These are phyloP conservation scores for Tetranychus cinnabarinus DNA, from an alignment of 1,140 invertebrate genomes.

Conservation along the genomic window DNA sequence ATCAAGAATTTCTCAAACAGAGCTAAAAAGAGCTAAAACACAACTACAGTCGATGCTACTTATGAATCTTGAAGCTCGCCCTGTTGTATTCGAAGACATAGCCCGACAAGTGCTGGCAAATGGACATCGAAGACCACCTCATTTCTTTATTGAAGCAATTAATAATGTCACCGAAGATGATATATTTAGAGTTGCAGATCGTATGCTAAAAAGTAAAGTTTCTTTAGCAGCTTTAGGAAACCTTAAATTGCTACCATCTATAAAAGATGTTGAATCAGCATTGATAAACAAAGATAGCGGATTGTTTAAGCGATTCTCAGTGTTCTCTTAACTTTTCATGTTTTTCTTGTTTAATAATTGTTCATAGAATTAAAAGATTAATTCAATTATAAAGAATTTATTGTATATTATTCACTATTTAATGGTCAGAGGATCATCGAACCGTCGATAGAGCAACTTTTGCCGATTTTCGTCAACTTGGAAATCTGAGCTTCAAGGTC, in stretches of 20 bases:
- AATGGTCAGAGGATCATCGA: too few species aligned
- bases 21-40: slow-evolving; percentile 58
- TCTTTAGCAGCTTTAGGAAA: slow-evolving; percentile 67
- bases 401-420: too few species aligned
- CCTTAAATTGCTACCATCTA: slow-evolving; percentile 38
- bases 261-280: slow-evolving; percentile 18
- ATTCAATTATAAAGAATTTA: too few species aligned
- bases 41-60: slow-evolving; percentile 93
- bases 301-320: neutral
- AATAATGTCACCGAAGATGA: slow-evolving; percentile 59
- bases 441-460: too few species aligned
- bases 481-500: too few species aligned
- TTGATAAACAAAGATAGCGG: slow-evolving; percentile 13
- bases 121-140: slow-evolving; percentile 57
- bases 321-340: neutral
- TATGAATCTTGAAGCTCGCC: slow-evolving; percentile 93
- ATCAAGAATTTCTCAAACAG: slow-evolving; percentile 40
- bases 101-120: slow-evolving; percentile 80
- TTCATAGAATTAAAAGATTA: too few species aligned
- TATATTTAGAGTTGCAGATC: slow-evolving; percentile 50
- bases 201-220: slow-evolving; percentile 52
- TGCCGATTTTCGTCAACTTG: too few species aligned
- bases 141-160: slow-evolving; percentile 77
- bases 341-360: neutral
- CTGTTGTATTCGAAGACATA: slow-evolving; percentile 95